Evolutionary conservation across 2,113 vertebrate genomes (phyloP), one percentile per base, ranked within the genome.

Genomic region (Pituophis catenifer): DNA sequence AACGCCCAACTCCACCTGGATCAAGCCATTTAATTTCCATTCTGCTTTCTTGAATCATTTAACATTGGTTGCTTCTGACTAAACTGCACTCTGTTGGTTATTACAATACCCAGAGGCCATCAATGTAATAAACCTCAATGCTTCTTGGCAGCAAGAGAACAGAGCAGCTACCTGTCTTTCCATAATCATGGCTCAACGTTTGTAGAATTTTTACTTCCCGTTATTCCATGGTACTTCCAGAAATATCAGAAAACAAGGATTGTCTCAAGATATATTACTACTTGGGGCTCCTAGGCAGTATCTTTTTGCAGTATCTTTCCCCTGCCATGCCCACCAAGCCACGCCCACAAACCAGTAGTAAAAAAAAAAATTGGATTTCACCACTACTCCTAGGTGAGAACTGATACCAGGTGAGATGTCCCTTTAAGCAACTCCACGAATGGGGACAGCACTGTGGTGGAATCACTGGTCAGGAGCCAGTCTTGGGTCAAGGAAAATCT

Each of bases 81-180:
- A 90, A 95, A 92, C 95, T 5, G 85, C 52, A 92, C 96, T 95
- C 94, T 92, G 94, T 92, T 44, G 93, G 81, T 0, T 0, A 11
- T 88, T 90, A 52, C 0, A 0, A 3, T 4, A 88, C 59, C 59
- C 48, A 44, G 21, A 17, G 0, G 44, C 95, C 1, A 0, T 15
- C 3, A 0, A 44, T 89, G 53, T 92, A 94, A 95, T 0, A 0
- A 95, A 93, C 5, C 0, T 17, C 33, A 57, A 58, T 44, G 87
- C 75, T 57, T 11, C 11, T 2, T 1, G 0, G 70, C 44, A 90
- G 65, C 54, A 23, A 24, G 21, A 86, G 90, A 29, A 26, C 7
- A 4, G 33, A 54, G 24, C 6, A 8, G 53, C 23, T 26, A 57
- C 12, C 24, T 2, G 3, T 24, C 54, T 38, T 44, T 54, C 24